These are phyloP conservation scores for Amyelois transitella DNA, from an alignment of 1,140 invertebrate genomes.

Conservation along the genomic window DNA sequence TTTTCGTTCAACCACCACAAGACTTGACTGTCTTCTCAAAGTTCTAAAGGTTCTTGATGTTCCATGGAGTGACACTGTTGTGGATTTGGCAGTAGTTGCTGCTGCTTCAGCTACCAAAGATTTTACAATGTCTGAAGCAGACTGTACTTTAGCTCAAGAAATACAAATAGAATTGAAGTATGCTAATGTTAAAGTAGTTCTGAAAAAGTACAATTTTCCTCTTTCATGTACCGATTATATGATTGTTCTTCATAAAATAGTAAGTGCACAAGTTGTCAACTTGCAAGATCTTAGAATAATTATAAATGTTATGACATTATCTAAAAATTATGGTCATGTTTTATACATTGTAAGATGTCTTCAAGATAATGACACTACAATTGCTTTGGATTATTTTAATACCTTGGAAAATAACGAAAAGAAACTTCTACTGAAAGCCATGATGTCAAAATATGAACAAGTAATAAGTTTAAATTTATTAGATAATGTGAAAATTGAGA, in stretches of 20 bases:
- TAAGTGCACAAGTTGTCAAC: conserved; percentile 39
- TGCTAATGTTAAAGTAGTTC: conserved; percentile 59
- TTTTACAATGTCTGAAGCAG: conserved; percentile 51
- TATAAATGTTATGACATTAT: conserved; percentile 32
- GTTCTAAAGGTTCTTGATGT: conserved; percentile 61
- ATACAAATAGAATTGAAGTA: conserved; percentile 61
- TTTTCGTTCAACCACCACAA: conserved; percentile 46
- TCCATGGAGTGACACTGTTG: conserved; percentile 54
- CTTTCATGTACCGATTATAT: conserved; percentile 51
- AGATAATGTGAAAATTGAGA: conserved; percentile 36
- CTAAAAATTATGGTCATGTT: conserved; percentile 40
- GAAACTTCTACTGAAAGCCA: conserved; percentile 40
- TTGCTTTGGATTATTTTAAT: conserved; percentile 51
- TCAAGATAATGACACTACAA: conserved; percentile 46
- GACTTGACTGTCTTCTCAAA: conserved; percentile 55
- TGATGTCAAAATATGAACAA: conserved; percentile 57
- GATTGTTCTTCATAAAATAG: conserved; percentile 55
- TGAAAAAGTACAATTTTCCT: conserved; percentile 66
- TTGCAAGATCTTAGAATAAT: conserved; percentile 52
- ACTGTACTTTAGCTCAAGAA: conserved; percentile 44
- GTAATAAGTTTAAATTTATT: conserved; percentile 31
- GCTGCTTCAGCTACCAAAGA: conserved; percentile 42
- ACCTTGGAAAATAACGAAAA: conserved; percentile 35
- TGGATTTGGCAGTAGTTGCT: conserved; percentile 43
- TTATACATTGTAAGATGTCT: conserved; percentile 59